phyloP scores from a whole-genome alignment of 35 echinoderm and acorn worm species.

The Diadema setosum region DNA sequence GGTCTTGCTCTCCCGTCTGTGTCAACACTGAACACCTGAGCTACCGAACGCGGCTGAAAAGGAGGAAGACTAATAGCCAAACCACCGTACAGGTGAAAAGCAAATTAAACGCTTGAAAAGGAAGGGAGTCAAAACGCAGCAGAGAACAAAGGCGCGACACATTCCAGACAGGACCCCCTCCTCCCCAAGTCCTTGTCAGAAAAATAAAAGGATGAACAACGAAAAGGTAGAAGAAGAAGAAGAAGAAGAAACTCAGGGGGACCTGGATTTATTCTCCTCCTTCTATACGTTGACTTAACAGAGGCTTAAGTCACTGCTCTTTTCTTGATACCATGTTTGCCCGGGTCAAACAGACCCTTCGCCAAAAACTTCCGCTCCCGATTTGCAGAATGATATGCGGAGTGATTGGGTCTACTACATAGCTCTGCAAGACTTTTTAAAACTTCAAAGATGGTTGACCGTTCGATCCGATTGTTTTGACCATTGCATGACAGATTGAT shows the following conservation, averaged over 20 bases:
- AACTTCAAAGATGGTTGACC: no score
- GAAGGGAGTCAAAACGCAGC: background rate
- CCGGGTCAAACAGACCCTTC: background rate
- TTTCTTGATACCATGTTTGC: background rate
- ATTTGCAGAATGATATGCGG: no score
- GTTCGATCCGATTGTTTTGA: no score
- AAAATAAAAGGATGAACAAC: background rate
- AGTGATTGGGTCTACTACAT: no score
- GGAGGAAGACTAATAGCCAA: no score
- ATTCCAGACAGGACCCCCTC: background rate
- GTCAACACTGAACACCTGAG: conserved; percentile 10
- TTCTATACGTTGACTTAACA: background rate
- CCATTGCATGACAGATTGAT: no score
- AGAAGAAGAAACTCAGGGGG: background rate
- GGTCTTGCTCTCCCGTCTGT: background rate
- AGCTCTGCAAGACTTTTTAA: no score
- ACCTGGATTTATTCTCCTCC: background rate
- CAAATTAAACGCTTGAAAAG: background rate
- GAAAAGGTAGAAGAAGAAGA: background rate
- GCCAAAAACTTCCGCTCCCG: conserved; percentile 1
- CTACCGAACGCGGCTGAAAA: background rate
- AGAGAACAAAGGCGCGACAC: background rate
- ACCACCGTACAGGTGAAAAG: background rate
- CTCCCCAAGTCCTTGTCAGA: no score
- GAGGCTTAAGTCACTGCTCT: background rate